phyloP scores from a whole-genome alignment of 37 sponge, comb jelly and placozoan genomes.

The Lycopodina hypogea region DNA sequence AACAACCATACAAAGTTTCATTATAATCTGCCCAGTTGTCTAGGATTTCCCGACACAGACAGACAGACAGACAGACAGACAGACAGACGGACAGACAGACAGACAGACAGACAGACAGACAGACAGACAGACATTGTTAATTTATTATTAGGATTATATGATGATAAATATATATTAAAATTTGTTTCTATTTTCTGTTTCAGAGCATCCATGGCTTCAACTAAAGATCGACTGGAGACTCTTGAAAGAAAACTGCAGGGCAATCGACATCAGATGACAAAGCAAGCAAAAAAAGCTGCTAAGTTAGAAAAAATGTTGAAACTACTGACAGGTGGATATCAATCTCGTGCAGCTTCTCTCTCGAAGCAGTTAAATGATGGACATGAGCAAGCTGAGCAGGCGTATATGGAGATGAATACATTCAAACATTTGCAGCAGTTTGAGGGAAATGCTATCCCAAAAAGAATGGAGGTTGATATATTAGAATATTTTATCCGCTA shows the following conservation, averaged over 20 bases:
- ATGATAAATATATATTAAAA: too few relatives aligned
- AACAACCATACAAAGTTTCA: too few relatives aligned
- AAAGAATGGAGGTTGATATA: slow-evolving; percentile 71
- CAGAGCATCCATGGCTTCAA: slow-evolving; percentile 40
- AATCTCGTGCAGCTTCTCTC: slow-evolving; percentile 41
- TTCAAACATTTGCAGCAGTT: slow-evolving; percentile 73
- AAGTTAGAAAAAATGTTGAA: slow-evolving; percentile 96
- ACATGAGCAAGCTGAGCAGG: slow-evolving; percentile 86
- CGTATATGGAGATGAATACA: slow-evolving; percentile 75
- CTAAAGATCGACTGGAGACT: slow-evolving; percentile 85
- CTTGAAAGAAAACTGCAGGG: slow-evolving; percentile 73
- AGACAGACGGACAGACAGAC: too few relatives aligned
- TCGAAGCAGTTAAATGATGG: slow-evolving; percentile 80
- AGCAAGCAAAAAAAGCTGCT: slow-evolving; percentile 90
- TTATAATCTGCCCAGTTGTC: too few relatives aligned
- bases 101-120: too few relatives aligned
- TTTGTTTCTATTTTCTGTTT: neutral
- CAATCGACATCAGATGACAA: slow-evolving; percentile 76
- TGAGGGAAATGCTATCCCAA: slow-evolving; percentile 80
- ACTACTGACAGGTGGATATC: slow-evolving; percentile 88
- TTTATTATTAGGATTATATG: too few relatives aligned
- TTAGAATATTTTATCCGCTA: neutral
- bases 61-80: too few relatives aligned
- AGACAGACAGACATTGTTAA: too few relatives aligned
- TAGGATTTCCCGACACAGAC: too few relatives aligned